Evolutionary conservation across 2,113 vertebrate species (phyloP).

Genomic region (Ctenomys sociabilis): DNA sequence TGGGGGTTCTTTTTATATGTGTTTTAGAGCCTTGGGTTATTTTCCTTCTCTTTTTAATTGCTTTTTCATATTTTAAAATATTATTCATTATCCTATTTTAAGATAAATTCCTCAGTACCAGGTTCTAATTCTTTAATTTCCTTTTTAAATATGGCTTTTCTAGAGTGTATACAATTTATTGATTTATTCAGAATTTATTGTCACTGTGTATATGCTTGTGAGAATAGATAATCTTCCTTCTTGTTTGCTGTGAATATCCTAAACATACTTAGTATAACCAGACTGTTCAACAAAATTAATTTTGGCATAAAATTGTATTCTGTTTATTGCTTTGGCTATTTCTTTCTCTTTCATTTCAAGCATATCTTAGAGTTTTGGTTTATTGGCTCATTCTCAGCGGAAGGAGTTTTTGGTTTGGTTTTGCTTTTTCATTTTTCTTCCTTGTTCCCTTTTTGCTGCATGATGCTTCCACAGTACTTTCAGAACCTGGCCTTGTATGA

Average conservation of each 20-base stretch:
- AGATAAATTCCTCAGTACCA: background rate
- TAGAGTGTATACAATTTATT: background rate
- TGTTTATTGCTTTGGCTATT: background rate
- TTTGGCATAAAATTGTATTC: background rate
- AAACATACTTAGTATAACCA: constrained; percentile 33
- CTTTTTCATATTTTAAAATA: constrained; percentile 47
- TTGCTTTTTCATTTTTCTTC: constrained; percentile 34
- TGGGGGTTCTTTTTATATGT: background rate
- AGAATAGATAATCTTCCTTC: constrained; percentile 26
- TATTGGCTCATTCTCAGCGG: constrained; percentile 25
- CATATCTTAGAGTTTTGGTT: constrained; percentile 16
- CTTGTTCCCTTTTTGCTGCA: background rate
- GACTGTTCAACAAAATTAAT: constrained; percentile 10
- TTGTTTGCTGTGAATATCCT: background rate
- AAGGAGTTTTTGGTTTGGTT: background rate
- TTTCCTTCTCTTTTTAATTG: background rate
- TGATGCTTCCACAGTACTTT: background rate
- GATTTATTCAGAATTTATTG: constrained; percentile 22
- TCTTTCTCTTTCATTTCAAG: constrained; percentile 23
- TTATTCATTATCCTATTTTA: background rate
- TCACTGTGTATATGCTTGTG: background rate
- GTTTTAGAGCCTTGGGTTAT: background rate
- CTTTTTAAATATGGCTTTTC: background rate
- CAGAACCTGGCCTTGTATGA: background rate
- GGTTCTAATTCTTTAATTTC: constrained; percentile 45